These are phyloP conservation scores for Cariama cristata DNA, from an alignment of 2,113 vertebrate genomes.

Conservation along the genomic window DNA sequence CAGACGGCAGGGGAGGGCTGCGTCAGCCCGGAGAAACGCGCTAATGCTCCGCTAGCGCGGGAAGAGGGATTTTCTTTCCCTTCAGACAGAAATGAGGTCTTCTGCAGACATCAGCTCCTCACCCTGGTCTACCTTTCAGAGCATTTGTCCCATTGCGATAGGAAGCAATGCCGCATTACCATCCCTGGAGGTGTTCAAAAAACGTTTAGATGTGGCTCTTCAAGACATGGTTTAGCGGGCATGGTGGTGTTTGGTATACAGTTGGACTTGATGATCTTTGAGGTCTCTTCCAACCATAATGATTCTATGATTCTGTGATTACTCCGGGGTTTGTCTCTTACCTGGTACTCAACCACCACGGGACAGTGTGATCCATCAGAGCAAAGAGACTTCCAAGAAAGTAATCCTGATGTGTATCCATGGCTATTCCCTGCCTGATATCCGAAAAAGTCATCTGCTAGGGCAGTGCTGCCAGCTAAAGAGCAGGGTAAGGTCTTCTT, in stretches of 20 bases:
- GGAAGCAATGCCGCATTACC: not conserved
- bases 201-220: no score
- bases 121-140: accelerated
- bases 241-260: no score
- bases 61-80: not conserved
- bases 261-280: no score
- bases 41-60: accelerated
- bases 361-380: not conserved
- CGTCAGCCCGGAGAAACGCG: accelerated
- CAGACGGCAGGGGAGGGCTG: not conserved
- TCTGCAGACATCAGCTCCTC: not conserved
- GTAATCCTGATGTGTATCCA: not conserved
- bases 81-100: not conserved
- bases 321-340: not conserved
- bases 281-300: no score
- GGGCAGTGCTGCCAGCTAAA: not conserved
- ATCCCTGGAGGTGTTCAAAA: no score
- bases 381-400: not conserved
- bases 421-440: not conserved
- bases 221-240: no score
- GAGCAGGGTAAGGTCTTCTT: not conserved
- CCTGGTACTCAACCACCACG: not conserved
- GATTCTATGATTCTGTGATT: no score
- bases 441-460: not conserved
- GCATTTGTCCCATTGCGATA: accelerated